Evolutionary conservation across 2,113 vertebrate genomes (phyloP), one percentile per base, ranked within the genome.

Genomic region (Oryzias melastigma): DNA sequence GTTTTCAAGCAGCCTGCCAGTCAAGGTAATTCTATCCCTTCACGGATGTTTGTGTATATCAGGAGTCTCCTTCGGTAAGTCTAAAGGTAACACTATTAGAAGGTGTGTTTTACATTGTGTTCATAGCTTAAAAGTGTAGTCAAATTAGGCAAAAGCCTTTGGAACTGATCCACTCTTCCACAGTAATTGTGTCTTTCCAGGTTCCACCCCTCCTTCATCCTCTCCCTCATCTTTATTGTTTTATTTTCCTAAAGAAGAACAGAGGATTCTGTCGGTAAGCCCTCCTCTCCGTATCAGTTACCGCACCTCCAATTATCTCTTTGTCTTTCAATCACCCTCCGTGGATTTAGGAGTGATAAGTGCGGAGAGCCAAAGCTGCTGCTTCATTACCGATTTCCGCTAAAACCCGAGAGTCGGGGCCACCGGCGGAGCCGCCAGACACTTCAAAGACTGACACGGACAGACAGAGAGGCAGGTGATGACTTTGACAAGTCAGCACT

Each of bases 311-410:
- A 56, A 59, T 68, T 72, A 70, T 72, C 75, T 64, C 24, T 73
- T 77, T 84, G 73, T 81, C 81, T 84, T 79, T 76, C 55, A 80
- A 59, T 68, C 48, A 27, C 68, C 66, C 80, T 68, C 52, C 51
- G 40, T 83, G 77, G 75, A 66, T 68, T 1, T 19, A 58, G 71
- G 81, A 53, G 71, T 60, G 63, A 70, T 56, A 13, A 17, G 71
- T 62, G 59, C 73, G 51, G 61, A 66, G 73, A 71, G 66, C 78
- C 62, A 67, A 82, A 78, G 80, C 73, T 75, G 80, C 63, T 76
- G 64, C 73, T 80, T 87, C 81, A 88, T 89, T 90, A 87, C 78
- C 68, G 69, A 72, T 79, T 82, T 83, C 72, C 79, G 85, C 87
- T 87, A 85, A 88, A 75, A 84, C 86, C 87, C 65, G 87, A 75